Conservation (phyloP, 1,140 invertebrate genomes). For the Holcopasites calliopsidis region DNA sequence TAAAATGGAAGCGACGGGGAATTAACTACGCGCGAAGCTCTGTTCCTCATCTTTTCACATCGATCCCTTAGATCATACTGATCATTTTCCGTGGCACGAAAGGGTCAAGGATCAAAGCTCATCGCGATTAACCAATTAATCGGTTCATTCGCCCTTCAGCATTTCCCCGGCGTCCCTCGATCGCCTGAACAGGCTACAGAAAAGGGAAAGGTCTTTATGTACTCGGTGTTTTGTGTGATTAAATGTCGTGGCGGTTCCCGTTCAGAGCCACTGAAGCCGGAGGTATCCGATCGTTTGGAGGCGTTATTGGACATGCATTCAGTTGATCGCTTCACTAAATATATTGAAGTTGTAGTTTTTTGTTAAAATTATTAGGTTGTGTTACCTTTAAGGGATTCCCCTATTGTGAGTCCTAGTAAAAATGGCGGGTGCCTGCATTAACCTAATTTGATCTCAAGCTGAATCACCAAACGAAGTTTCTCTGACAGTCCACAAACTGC, state of each 20-base stretch:
- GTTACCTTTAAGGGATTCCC: too few species aligned
- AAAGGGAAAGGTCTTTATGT: not conserved
- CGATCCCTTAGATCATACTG: conserved; percentile 1
- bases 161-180: not conserved
- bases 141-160: conserved; percentile 2
- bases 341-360: too few species aligned
- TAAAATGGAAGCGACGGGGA: not conserved
- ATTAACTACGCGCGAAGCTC: conserved; percentile 15
- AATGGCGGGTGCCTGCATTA: too few species aligned
- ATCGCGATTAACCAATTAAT: conserved; percentile 27
- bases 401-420: too few species aligned
- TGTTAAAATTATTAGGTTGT: too few species aligned
- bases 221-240: not conserved
- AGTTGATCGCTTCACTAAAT: too few species aligned
- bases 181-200: not conserved
- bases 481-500: too few species aligned
- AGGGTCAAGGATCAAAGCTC: not conserved
- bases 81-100: not conserved
- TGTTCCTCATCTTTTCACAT: conserved; percentile 15
- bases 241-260: not conserved
- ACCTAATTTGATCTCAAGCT: too few species aligned
- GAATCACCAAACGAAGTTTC: too few species aligned
- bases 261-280: not conserved
- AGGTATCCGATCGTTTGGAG: not conserved
- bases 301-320: too few species aligned